Evolutionary conservation across 2,797 vertebrate genomes (phyloP).

Genomic region (Loris lydekkerianus): DNA sequence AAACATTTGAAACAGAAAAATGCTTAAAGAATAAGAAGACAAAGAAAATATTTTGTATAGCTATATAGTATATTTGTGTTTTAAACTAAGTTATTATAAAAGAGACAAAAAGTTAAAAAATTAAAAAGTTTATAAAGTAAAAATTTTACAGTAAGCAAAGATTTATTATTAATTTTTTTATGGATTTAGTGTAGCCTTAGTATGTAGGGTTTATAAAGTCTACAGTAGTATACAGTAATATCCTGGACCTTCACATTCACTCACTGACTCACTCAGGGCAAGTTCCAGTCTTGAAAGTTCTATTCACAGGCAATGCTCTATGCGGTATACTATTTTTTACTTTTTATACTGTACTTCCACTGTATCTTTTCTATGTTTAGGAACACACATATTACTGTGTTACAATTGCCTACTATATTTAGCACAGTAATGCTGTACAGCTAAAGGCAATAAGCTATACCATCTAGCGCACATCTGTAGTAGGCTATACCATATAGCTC

Average conservation of each 20-base stretch:
- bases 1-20: not conserved
- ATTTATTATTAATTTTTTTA: not conserved
- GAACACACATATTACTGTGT: not conserved
- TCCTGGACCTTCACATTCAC: not conserved
- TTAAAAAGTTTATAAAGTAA: not conserved
- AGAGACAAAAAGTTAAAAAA: not conserved
- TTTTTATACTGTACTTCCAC: not conserved
- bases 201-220: not conserved
- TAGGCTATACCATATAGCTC: not conserved
- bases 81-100: not conserved
- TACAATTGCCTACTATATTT: not conserved
- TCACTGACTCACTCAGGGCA: too few relatives aligned
- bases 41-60: not conserved
- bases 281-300: too few relatives aligned
- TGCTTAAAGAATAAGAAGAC: not conserved
- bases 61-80: not conserved
- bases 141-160: not conserved
- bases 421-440: not conserved
- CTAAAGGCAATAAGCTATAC: not conserved
- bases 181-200: not conserved
- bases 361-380: not conserved
- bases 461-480: not conserved
- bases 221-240: not conserved
- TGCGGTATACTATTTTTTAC: not conserved
- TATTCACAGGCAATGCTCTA: not conserved